phyloP scores from a whole-genome alignment of 2,113 vertebrate species.

The Microtus oregoni region DNA sequence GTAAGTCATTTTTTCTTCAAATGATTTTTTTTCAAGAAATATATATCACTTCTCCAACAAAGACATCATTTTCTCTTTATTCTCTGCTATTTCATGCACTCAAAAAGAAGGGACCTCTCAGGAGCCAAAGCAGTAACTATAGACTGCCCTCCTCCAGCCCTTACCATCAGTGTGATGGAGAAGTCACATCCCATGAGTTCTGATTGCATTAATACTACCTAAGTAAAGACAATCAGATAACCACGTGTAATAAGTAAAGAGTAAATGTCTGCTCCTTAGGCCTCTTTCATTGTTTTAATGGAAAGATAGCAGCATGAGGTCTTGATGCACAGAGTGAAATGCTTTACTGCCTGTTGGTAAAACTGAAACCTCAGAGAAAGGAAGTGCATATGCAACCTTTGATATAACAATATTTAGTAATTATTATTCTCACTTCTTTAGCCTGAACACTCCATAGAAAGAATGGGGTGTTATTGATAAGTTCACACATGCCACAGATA shows the following conservation, averaged over 20 bases:
- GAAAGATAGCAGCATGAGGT: background rate
- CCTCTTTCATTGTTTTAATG: background rate
- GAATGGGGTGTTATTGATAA: background rate
- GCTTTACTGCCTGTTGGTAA: background rate
- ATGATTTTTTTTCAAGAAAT: background rate
- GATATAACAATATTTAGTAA: background rate
- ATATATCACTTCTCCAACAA: background rate
- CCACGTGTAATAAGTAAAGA: background rate
- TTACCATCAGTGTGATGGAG: background rate
- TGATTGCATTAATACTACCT: background rate
- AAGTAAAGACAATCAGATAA: background rate
- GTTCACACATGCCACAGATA: background rate
- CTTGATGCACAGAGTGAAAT: background rate
- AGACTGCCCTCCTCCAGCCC: background rate
- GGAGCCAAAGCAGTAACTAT: background rate
- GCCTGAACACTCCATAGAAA: constrained; percentile 38
- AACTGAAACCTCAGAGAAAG: background rate
- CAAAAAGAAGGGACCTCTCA: background rate
- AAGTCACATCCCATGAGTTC: background rate
- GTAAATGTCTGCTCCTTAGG: background rate
- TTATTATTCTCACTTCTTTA: background rate
- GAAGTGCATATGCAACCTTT: background rate
- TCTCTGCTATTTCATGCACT: background rate
- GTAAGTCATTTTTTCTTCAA: constrained; percentile 3
- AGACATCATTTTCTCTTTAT: background rate